These are phyloP conservation scores for Leptinotarsa rubiginosa DNA, from an alignment of 2,888 invertebrate species.

Conservation along the genomic window DNA sequence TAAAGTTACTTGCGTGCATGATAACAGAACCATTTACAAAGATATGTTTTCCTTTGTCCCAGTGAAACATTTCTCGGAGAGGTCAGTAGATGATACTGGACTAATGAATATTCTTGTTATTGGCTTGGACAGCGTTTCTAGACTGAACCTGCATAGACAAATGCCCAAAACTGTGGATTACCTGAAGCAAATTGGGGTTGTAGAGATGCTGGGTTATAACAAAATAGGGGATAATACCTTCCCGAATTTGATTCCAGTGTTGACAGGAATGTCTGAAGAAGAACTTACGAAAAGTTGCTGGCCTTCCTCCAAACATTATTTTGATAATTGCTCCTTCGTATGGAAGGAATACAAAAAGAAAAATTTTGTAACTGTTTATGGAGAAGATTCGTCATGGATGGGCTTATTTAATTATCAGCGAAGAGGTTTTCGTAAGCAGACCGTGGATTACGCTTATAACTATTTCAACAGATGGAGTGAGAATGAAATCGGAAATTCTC, in stretches of 20 bases:
- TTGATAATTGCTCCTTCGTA: constrained; percentile 84
- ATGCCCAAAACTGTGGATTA: constrained; percentile 79
- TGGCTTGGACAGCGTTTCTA: constrained; percentile 88
- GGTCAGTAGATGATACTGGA: background rate
- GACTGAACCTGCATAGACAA: constrained; percentile 85
- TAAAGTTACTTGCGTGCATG: constrained; percentile 72
- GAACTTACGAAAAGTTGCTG: constrained; percentile 77
- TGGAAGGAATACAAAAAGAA: constrained; percentile 83
- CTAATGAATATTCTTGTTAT: constrained; percentile 79
- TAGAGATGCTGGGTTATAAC: constrained; percentile 89
- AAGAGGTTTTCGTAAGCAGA: constrained; percentile 80
- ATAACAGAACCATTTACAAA: constrained; percentile 70
- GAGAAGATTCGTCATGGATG: constrained; percentile 84
- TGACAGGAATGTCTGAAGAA: constrained; percentile 77
- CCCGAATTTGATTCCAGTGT: constrained; percentile 86
- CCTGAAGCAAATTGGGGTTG: constrained; percentile 72
- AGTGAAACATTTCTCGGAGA: constrained; percentile 58
- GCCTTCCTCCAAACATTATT: constrained; percentile 67
- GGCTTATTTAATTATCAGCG: constrained; percentile 85
- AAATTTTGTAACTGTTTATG: constrained; percentile 83
- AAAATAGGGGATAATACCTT: constrained; percentile 96
- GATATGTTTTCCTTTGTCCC: constrained; percentile 78
- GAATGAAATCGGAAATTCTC: constrained; percentile 74
- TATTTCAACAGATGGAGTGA: constrained; percentile 80
- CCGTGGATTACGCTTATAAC: constrained; percentile 87